Percentiles rank a stretch among this genome's conserved stretches.
Evolutionary conservation across 2,888 invertebrate genomes (phyloP).

Genomic region (Hypena proboscidalis): DNA sequence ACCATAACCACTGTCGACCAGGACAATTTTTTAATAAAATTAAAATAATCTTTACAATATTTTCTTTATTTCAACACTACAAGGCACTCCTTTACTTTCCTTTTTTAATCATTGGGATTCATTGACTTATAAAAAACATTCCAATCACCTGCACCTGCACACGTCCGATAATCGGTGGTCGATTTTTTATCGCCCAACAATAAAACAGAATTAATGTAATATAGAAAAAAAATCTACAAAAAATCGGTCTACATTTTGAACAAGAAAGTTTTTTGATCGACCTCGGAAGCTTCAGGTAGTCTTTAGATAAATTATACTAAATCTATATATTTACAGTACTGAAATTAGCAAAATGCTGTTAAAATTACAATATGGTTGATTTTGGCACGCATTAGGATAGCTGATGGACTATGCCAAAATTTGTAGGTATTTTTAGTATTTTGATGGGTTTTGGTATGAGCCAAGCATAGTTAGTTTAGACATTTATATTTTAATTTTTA

Average conservation of each 20-base stretch:
- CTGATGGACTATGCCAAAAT: slow-evolving; percentile 15
- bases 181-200: no score
- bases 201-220: no score
- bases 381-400: slow-evolving; percentile 39
- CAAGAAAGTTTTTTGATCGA: no score
- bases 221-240: no score
- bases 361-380: slow-evolving; percentile 13
- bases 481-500: no score
- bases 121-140: slow-evolving; percentile 14
- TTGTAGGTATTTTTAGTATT: slow-evolving; percentile 14
- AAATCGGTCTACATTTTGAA: no score
- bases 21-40: slow-evolving; percentile 3
- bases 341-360: slow-evolving; percentile 24
- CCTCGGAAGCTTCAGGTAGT: slow-evolving; percentile 25
- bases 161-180: no score
- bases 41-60: slow-evolving; percentile 13
- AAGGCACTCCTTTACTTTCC: slow-evolving; percentile 34
- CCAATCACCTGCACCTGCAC: no score
- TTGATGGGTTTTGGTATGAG: no score
- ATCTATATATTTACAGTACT: slow-evolving; percentile 29
- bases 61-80: slow-evolving; percentile 13
- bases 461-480: no score
- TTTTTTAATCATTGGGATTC: slow-evolving; percentile 19
- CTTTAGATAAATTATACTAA: slow-evolving; percentile 17
- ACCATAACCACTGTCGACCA: no score